Evolutionary conservation across 2,797 vertebrate species (phyloP).

Genomic region (Spatula versicolor): DNA sequence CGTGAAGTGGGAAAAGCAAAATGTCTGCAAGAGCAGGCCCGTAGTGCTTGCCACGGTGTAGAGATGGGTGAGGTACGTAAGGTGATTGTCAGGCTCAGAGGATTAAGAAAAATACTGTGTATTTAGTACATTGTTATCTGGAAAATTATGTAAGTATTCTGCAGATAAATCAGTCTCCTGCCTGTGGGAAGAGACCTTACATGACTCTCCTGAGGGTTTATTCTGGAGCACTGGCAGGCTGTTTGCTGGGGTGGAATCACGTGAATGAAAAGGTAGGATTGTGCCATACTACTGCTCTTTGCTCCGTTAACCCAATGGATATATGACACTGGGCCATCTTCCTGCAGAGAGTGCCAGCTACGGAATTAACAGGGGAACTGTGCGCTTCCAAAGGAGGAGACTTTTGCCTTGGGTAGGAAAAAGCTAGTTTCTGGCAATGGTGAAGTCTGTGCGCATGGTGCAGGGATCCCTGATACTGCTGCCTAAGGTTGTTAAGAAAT

Average conservation of each 20-base stretch:
- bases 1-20: neutral
- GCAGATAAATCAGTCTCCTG: neutral
- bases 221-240: neutral
- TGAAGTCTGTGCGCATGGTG: neutral
- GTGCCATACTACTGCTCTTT: neutral
- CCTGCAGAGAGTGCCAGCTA: neutral
- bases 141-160: neutral
- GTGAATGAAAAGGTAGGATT: neutral
- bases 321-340: neutral
- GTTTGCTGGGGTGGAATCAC: neutral
- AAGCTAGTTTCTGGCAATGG: neutral
- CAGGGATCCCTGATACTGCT: fast-evolving
- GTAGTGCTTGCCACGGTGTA: neutral
- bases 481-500: neutral
- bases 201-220: neutral
- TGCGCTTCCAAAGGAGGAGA: neutral
- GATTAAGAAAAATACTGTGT: neutral
- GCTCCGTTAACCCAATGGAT: neutral
- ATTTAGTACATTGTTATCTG: neutral
- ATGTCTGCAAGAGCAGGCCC: neutral
- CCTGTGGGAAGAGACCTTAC: neutral
- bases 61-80: neutral
- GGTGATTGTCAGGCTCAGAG: neutral
- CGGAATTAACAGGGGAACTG: neutral
- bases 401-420: neutral